These are phyloP conservation scores for Stenopsyche tienmushanensis DNA, from an alignment of 1,140 invertebrate genomes.

Conservation along the genomic window DNA sequence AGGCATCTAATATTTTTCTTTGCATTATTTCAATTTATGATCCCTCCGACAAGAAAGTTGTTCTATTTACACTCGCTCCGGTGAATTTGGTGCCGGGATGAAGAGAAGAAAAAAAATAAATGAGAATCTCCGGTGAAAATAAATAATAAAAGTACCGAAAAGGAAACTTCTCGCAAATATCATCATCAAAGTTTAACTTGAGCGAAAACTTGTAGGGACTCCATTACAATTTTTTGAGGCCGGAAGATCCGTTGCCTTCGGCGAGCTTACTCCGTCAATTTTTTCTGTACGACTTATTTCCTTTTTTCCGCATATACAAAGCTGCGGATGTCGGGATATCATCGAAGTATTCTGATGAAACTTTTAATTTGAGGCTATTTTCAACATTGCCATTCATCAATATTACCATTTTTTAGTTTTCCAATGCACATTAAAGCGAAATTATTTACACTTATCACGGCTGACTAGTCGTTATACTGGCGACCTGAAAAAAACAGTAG, in stretches of 20 bases:
- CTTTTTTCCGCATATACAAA: no score
- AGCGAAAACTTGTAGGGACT: conserved; percentile 19
- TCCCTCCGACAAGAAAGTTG: conserved; percentile 2
- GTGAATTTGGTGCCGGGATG: conserved; percentile 3
- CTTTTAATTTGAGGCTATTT: no score
- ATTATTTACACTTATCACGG: no score
- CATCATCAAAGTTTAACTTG: conserved; percentile 28
- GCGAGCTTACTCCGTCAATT: background rate
- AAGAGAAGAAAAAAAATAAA: conserved; percentile 16
- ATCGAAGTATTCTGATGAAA: no score
- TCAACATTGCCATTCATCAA: no score
- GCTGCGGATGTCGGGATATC: no score
- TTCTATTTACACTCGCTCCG: conserved; percentile 7
- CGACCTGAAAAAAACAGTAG: no score
- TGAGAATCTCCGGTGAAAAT: conserved; percentile 17
- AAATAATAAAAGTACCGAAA: conserved; percentile 31
- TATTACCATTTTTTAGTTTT: no score
- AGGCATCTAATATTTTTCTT: background rate
- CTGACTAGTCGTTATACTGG: no score
- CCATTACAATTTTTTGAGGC: conserved; percentile 13
- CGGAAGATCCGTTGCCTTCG: background rate
- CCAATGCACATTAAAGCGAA: no score
- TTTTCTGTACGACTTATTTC: background rate
- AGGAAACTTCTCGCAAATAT: conserved; percentile 23
- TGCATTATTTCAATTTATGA: conserved; percentile 21